A percentile compares a stretch with the other conserved stretches of the same genome.
Conservation (phyloP, 1,140 invertebrate species). For the Meloidogyne exigua region DNA sequence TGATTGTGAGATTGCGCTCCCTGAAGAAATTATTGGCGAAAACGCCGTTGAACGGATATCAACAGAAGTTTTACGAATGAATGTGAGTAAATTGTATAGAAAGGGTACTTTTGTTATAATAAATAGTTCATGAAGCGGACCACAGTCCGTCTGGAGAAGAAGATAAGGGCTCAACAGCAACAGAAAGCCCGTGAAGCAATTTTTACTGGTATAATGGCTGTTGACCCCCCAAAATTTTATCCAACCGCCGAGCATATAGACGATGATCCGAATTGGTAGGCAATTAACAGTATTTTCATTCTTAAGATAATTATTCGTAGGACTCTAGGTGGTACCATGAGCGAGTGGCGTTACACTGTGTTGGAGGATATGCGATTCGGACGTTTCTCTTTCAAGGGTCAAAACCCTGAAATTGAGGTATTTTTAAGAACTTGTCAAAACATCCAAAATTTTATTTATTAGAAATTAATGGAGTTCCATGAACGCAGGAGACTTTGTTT, state of each 20-base stretch:
- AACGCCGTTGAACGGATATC: conserved; percentile 12
- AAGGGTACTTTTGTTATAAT: background rate
- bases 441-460: background rate
- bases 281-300: background rate
- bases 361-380: conserved; percentile 22
- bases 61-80: conserved; percentile 21
- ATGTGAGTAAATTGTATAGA: conserved; percentile 18
- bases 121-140: conserved; percentile 23
- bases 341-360: conserved; percentile 20
- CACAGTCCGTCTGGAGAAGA: background rate
- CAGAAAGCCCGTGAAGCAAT: conserved; percentile 19
- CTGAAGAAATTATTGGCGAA: background rate
- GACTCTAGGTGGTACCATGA: conserved; percentile 21
- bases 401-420: conserved; percentile 24
- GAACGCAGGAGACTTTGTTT: conserved; percentile 16
- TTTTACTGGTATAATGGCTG: conserved; percentile 23
- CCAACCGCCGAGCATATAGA: conserved; percentile 21
- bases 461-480: conserved; percentile 26
- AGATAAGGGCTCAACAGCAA: background rate
- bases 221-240: conserved; percentile 15
- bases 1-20: background rate
- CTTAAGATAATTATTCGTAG: background rate
- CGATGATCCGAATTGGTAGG: conserved; percentile 15
- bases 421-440: background rate
- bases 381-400: conserved; percentile 25